Conservation (phyloP, 1,140 invertebrate species). For the Apis florea region DNA sequence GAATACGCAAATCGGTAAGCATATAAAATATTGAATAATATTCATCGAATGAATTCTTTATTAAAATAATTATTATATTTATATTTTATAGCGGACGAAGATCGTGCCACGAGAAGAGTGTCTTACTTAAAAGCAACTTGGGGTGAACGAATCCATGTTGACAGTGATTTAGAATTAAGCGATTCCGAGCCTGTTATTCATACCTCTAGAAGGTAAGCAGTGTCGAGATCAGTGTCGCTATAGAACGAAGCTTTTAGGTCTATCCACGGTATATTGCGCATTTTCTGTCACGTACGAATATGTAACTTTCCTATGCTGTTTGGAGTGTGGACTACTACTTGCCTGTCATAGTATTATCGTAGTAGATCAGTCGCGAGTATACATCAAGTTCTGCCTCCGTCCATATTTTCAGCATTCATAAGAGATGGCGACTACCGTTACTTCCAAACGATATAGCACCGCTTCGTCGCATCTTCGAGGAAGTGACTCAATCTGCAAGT, state of each 20-base stretch:
- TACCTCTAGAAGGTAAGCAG: slow-evolving; percentile 82
- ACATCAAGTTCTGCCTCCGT: slow-evolving; percentile 56
- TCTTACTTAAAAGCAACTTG: slow-evolving; percentile 95
- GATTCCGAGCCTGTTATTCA: slow-evolving; percentile 83
- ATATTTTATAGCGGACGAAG: slow-evolving; percentile 85
- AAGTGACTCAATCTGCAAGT: slow-evolving; percentile 77
- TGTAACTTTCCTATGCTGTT: background rate
- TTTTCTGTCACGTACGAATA: background rate
- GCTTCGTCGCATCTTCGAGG: slow-evolving; percentile 87
- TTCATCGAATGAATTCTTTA: too few relatives aligned
- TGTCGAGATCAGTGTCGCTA: background rate
- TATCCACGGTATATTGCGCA: background rate
- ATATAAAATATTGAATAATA: background rate
- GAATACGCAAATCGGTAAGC: slow-evolving; percentile 79
- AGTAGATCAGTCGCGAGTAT: slow-evolving; percentile 15
- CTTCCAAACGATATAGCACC: slow-evolving; percentile 88
- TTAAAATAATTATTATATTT: too few relatives aligned
- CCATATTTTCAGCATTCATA: slow-evolving; percentile 82
- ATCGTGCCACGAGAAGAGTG: slow-evolving; percentile 91
- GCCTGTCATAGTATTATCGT: background rate
- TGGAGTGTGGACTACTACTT: background rate
- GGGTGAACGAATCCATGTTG: slow-evolving; percentile 85
- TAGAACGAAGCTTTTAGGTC: background rate
- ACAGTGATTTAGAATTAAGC: slow-evolving; percentile 85
- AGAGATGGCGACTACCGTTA: slow-evolving; percentile 86